These are phyloP conservation scores for Syngnathus typhle DNA, from an alignment of 2,113 vertebrate species.

Conservation along the genomic window DNA sequence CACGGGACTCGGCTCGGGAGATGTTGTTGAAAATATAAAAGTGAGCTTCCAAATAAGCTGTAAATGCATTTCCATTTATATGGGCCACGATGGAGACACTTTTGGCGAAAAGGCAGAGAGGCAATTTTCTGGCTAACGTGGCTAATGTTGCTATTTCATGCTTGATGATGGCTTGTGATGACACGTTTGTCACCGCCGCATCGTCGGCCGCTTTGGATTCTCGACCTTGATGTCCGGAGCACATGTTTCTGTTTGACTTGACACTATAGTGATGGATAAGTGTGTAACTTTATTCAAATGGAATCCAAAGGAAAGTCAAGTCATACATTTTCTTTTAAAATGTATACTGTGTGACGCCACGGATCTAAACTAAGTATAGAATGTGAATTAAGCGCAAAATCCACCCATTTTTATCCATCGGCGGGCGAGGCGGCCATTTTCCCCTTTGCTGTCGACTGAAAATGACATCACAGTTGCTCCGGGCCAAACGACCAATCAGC, in stretches of 20 bases:
- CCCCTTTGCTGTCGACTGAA: too few species aligned
- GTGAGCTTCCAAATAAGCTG: constrained; percentile 47
- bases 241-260: constrained; percentile 28
- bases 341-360: neutral
- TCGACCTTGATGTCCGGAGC: constrained; percentile 48
- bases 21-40: constrained; percentile 29
- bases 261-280: constrained; percentile 8
- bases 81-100: constrained; percentile 45
- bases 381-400: too few species aligned
- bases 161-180: constrained; percentile 61
- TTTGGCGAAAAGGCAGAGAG: constrained; percentile 51
- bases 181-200: constrained; percentile 59
- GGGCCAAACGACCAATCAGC: too few species aligned
- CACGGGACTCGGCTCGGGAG: neutral
- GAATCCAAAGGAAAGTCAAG: neutral
- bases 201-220: constrained; percentile 36
- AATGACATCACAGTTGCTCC: too few species aligned
- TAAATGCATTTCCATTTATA: constrained; percentile 59
- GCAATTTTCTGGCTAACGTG: constrained; percentile 62
- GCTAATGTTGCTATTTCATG: constrained; percentile 63
- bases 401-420: too few species aligned
- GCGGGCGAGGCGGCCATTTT: too few species aligned
- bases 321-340: neutral
- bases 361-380: too few species aligned
- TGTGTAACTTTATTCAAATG: constrained; percentile 4